Percentiles rank a stretch among this genome's conserved stretches.
phyloP scores from a whole-genome alignment of 2,888 invertebrate genomes.

The Macroteleia sp. region DNA sequence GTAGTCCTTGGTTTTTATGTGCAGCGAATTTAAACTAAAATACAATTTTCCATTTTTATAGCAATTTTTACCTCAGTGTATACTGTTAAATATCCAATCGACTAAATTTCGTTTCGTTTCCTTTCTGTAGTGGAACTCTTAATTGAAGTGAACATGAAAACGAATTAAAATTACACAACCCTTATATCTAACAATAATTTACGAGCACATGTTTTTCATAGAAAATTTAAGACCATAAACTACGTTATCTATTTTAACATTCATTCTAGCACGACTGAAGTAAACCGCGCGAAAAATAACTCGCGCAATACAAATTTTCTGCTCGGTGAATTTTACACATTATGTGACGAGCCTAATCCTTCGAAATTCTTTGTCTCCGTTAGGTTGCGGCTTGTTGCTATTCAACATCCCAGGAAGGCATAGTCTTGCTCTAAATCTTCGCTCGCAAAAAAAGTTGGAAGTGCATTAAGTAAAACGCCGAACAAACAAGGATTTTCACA shows the following conservation, averaged over 20 bases:
- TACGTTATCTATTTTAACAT: neutral
- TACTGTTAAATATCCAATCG: too few species aligned
- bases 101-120: too few species aligned
- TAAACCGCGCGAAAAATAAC: conserved; percentile 36
- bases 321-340: conserved; percentile 24
- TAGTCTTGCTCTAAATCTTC: conserved; percentile 61
- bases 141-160: too few species aligned
- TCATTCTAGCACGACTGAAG: neutral
- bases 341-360: conserved; percentile 32
- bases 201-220: too few species aligned
- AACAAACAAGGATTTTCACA: conserved; percentile 70
- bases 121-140: too few species aligned
- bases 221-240: conserved; percentile 2
- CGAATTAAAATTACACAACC: too few species aligned
- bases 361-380: conserved; percentile 31
- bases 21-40: too few species aligned
- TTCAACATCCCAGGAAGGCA: conserved; percentile 8
- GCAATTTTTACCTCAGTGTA: too few species aligned
- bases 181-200: too few species aligned
- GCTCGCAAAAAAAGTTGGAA: conserved; percentile 64
- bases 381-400: conserved; percentile 37
- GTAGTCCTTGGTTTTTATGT: too few species aligned
- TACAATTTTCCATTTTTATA: too few species aligned
- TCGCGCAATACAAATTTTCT: conserved; percentile 34
- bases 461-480: conserved; percentile 72